These are phyloP conservation scores for Protobothrops mucrosquamatus DNA, from an alignment of 2,113 vertebrate genomes.

Conservation along the genomic window DNA sequence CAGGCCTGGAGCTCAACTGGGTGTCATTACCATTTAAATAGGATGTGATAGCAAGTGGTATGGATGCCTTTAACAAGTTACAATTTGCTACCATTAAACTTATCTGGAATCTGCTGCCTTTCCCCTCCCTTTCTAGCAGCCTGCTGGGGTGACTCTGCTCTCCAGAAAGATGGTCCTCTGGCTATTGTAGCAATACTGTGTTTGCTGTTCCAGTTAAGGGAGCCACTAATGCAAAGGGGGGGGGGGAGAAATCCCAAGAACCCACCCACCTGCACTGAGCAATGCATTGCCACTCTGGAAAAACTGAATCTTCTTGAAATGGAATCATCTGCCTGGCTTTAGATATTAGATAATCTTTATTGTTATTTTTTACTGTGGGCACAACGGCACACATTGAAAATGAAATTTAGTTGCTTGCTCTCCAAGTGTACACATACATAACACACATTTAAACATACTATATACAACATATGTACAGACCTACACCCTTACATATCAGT, in stretches of 20 bases:
- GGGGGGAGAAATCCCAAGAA: not conserved
- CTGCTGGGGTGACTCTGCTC: not conserved
- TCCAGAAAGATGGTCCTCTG: not conserved
- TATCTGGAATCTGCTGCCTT: not conserved
- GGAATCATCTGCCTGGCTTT: not conserved
- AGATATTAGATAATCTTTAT: no score
- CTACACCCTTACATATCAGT: no score
- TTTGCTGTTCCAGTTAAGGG: not conserved
- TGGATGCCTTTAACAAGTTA: not conserved
- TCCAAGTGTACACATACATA: no score
- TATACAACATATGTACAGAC: no score
- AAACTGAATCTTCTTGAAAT: not conserved
- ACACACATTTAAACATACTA: no score
- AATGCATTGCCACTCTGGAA: not conserved
- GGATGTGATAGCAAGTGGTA: not conserved
- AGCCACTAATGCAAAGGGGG: not conserved
- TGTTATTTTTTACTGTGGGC: no score
- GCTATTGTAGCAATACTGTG: not conserved
- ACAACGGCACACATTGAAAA: no score
- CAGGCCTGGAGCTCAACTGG: not conserved
- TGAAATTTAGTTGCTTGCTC: no score
- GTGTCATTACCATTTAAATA: not conserved
- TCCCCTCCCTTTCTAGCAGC: not conserved
- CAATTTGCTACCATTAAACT: not conserved
- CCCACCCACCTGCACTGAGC: not conserved